Base-by-base conservation (phyloP, 2,113 vertebrate genomes). In the Lamprotornis superbus region DNA sequence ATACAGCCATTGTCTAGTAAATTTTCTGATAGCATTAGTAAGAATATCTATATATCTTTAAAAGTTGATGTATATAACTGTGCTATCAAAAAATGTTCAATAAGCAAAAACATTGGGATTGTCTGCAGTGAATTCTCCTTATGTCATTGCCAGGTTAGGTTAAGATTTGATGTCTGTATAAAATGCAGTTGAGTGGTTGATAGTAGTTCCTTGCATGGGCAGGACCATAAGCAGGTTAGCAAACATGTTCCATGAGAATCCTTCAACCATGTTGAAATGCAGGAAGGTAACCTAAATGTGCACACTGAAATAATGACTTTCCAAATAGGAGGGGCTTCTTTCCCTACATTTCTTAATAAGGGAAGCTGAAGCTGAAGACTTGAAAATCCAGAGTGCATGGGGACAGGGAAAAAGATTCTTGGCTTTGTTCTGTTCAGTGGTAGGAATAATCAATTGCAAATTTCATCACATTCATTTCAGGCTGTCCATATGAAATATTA, bases 381-480 rank as follows among this genome's bases (percentile, higher is more conserved):
- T 47, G 42, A 11, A 70, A 83, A 67, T 61, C 30, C n/a, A 52
- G 40, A 67, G 31, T 76, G 9, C 10, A 2, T 14, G 39, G 49
- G 64, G 21, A 7, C 1, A 0, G 6, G 2, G 6, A 10, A 57
- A n/a, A 64, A 22, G 20, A 18, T 33, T 49, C n/a, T 33, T 46
- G 35, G 8, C 35, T 69, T 30, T 71, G 19, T 59, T 68, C 49
- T 82, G 12, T 59, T 46, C 49, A 25, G 44, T 69, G 39, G 5
- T 50, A 31, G 59, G 28, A 74, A 39, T n/a, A 53, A 39, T n/a
- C 4, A 1, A 21, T 68, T 1, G 0, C 18, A 2, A n/a, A n/a
- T 57, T 57, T 82, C 70, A 68, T 86, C 27, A 57, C 20, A 11
- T 42, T 42, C 37, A 25, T 67, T 8, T 53, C 78, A 13, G 4